A percentile compares a stretch with the other conserved stretches of the same genome.
Conservation (phyloP, 2,113 vertebrate genomes). For the Lagopus muta region DNA sequence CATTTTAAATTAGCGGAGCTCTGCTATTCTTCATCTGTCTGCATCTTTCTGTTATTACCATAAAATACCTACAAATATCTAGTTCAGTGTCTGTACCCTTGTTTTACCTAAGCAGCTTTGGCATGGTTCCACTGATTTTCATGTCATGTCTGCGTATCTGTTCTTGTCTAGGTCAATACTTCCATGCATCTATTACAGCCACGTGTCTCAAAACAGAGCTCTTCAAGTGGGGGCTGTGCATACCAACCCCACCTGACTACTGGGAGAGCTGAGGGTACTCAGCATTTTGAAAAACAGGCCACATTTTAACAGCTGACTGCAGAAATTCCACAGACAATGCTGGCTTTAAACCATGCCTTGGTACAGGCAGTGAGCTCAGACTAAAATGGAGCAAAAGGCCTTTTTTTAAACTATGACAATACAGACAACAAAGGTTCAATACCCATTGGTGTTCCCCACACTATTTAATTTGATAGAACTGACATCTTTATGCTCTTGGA, state of each 20-base stretch:
- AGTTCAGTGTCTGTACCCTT: neutral
- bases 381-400: neutral
- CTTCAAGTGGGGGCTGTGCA: neutral
- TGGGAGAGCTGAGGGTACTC: neutral
- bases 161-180: neutral
- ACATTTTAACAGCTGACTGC: neutral
- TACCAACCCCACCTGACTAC: neutral
- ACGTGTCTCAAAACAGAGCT: neutral
- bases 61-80: neutral
- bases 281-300: neutral
- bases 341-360: neutral
- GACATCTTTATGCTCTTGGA: neutral
- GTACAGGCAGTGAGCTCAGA: neutral
- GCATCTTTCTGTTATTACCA: neutral
- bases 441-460: neutral
- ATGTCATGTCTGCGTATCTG: neutral
- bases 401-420: neutral
- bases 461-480: neutral
- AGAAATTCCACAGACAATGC: neutral
- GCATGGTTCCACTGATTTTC: neutral
- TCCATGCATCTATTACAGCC: neutral
- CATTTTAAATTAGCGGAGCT: neutral
- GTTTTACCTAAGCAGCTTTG: neutral
- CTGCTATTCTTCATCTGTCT: neutral
- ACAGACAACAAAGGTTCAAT: neutral